Evolutionary conservation across 2,888 invertebrate species (phyloP), one percentile per base, ranked within the genome.

Genomic region (Sphaerophoria taeniata): DNA sequence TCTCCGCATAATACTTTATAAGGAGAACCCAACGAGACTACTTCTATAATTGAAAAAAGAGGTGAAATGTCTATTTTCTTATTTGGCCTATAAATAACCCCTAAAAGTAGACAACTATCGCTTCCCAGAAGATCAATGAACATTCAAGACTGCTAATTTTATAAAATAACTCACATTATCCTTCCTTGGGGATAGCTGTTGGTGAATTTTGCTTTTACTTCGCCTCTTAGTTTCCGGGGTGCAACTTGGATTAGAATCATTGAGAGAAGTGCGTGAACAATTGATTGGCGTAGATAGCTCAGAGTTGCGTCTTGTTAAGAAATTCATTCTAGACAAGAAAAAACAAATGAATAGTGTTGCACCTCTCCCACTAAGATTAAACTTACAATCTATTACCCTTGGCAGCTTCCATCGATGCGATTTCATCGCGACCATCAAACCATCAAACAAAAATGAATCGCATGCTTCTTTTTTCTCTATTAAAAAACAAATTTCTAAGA

Each of bases 341-440:
- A 34, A 16, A n/a, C 11, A 11, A 51, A 36, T 12, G n/a, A 9
- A 34, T 34, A 45, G 31, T 47, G 5, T 47, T 47, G 24, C 14
- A 4, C 6, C 1, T 9, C 12, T 43, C 0, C 3, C 43, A 0
- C 14, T 0, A 36, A 0, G 31, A 31, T 31, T 16, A 6, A 14
- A 91, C 91, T 89, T 90, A 93, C 89, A 93, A 90, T 87, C 93
- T 90, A 87, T 92, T 93, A 83, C 90, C 90, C 87, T 90, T 91
- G 77, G 90, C 92, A 65, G 91, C 89, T 74, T 92, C 93, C 89
- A 93, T 90, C 24, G 24, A 24, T 71, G 92, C 87, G 56, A 87
- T 86, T 77, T 89, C 89, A 87, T 89, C 89, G n/a, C 89, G 88
- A 74, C 92, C 89, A 4, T 6, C 36, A 24, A 39, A 39, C 39